Conservation (phyloP, 2,797 vertebrate genomes). For the Lithobates pipiens region DNA sequence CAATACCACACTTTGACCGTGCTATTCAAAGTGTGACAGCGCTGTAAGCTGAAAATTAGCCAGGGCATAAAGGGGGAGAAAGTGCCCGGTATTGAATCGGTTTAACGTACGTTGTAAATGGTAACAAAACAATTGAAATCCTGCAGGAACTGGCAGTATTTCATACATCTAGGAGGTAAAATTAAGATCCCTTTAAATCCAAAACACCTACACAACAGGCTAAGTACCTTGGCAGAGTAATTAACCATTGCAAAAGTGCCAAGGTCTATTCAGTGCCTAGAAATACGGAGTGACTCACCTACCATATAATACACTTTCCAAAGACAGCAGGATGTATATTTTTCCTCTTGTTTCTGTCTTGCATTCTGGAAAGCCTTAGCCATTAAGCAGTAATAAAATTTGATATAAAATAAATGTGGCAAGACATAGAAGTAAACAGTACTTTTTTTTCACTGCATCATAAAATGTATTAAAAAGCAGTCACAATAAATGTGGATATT, state of each 20-base stretch:
- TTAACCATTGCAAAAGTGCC: background rate
- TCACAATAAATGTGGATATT: conserved; percentile 43
- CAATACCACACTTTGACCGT: no score
- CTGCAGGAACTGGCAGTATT: no score
- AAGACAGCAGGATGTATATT: background rate
- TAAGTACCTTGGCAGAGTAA: background rate
- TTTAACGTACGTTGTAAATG: no score
- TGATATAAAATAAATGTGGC: conserved; percentile 58
- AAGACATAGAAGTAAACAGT: conserved; percentile 36
- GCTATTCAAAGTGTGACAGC: no score
- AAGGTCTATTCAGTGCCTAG: background rate
- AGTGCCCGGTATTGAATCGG: no score
- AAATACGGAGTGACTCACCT: background rate
- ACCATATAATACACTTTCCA: background rate
- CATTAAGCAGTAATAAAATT: conserved; percentile 54
- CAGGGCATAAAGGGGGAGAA: no score
- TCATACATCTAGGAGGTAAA: no score
- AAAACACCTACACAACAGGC: background rate
- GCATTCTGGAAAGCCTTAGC: conserved; percentile 33
- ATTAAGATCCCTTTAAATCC: no score
- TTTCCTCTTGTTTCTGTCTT: background rate
- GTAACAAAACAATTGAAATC: no score
- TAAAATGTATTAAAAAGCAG: conserved; percentile 60
- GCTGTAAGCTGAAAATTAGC: no score
- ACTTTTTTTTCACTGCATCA: conserved; percentile 30